phyloP scores from a whole-genome alignment of 2,888 invertebrate genomes.

The Anticlea derivata region DNA sequence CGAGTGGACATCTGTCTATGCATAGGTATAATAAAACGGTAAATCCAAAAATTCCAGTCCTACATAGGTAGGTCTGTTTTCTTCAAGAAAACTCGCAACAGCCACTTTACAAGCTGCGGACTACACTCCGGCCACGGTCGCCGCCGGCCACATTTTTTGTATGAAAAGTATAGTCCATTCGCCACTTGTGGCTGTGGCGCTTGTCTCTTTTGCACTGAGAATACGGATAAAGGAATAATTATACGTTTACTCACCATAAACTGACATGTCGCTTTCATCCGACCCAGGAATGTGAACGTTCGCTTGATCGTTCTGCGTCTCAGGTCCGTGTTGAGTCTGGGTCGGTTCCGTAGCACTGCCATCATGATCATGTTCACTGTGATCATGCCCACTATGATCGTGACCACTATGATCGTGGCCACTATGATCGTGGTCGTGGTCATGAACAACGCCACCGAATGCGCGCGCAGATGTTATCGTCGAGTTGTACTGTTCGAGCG shows the following conservation, averaged over 20 bases:
- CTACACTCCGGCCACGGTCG: too few species aligned
- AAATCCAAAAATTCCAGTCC: too few species aligned
- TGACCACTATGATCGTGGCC: conserved; percentile 40
- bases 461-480: conserved; percentile 85
- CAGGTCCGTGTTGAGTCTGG: conserved; percentile 46
- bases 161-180: too few species aligned
- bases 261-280: conserved; percentile 75
- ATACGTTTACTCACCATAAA: conserved; percentile 78
- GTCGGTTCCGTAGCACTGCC: conserved; percentile 29
- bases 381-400: conserved; percentile 40
- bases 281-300: conserved; percentile 48
- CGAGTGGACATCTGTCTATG: too few species aligned
- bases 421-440: conserved; percentile 38
- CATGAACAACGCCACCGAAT: conserved; percentile 59
- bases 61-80: too few species aligned
- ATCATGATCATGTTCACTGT: conserved; percentile 35
- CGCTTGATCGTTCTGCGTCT: conserved; percentile 56
- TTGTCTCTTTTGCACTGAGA: too few species aligned
- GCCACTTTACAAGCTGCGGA: too few species aligned
- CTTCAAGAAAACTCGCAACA: too few species aligned
- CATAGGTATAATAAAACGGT: too few species aligned
- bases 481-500: conserved; percentile 78
- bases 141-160: too few species aligned
- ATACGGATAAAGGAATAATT: too few species aligned
- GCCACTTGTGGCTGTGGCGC: too few species aligned